A percentile compares a stretch with the other conserved stretches of the same genome.
These are phyloP conservation scores for Drosophila mimica DNA, from an alignment of 2,888 invertebrate genomes.

Conservation along the genomic window DNA sequence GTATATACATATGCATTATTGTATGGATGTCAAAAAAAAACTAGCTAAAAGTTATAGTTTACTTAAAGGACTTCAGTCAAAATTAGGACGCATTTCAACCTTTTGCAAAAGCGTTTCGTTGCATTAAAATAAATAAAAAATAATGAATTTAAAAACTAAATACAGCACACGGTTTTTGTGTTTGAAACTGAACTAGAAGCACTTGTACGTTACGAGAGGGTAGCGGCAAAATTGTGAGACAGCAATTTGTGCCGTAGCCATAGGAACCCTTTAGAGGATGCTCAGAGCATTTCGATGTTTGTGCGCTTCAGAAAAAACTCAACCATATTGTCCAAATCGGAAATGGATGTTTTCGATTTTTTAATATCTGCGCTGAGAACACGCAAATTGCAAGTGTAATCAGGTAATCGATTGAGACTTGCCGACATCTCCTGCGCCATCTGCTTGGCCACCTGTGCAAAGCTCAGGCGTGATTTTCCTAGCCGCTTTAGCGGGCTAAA, in stretches of 20 bases:
- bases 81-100: constrained; percentile 69
- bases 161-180: constrained; percentile 61
- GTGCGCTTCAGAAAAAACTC: constrained; percentile 83
- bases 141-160: constrained; percentile 46
- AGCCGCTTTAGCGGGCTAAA: constrained; percentile 71
- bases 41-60: constrained; percentile 34
- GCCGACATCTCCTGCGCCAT: constrained; percentile 81
- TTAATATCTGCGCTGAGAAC: constrained; percentile 84
- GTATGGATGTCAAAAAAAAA: constrained; percentile 30
- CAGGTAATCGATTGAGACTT: constrained; percentile 75
- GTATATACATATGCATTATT: constrained; percentile 29
- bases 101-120: constrained; percentile 70
- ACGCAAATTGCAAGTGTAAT: constrained; percentile 82
- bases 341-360: constrained; percentile 83
- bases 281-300: constrained; percentile 44
- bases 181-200: constrained; percentile 73
- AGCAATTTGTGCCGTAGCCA: not conserved
- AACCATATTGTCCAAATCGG: constrained; percentile 84
- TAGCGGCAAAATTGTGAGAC: constrained; percentile 15
- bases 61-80: constrained; percentile 73
- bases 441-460: constrained; percentile 81
- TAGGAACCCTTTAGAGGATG: constrained; percentile 4
- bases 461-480: constrained; percentile 69
- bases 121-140: constrained; percentile 37
- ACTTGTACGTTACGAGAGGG: constrained; percentile 40